Evolutionary conservation across 2,113 vertebrate genomes (phyloP).

Genomic region (Peucedramus taeniatus): DNA sequence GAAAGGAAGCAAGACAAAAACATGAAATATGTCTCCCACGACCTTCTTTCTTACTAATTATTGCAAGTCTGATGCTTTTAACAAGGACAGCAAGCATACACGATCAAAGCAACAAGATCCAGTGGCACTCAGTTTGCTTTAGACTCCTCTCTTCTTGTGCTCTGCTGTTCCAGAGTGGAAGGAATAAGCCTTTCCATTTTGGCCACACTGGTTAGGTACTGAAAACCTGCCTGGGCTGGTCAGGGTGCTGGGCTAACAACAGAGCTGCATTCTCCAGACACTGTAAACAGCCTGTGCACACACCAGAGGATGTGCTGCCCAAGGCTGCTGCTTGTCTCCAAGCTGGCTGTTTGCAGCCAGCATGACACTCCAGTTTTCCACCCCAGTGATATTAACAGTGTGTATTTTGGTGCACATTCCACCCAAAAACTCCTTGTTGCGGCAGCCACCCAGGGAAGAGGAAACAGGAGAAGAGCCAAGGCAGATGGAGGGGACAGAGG

Average conservation of each 20-base stretch:
- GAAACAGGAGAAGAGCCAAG: background rate
- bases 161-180: background rate
- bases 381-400: background rate
- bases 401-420: constrained; percentile 8
- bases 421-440: background rate
- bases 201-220: background rate
- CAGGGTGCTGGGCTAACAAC: background rate
- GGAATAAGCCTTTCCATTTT: background rate
- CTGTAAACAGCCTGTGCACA: background rate
- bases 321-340: background rate
- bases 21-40: background rate
- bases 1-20: constrained; percentile 16
- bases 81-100: background rate
- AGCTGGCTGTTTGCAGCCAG: background rate
- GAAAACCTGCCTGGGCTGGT: background rate
- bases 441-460: background rate
- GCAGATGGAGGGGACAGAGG: background rate
- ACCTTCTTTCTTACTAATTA: background rate
- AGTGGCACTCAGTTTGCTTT: background rate
- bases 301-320: background rate
- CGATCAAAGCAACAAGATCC: background rate
- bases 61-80: background rate
- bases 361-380: constrained; percentile 18
- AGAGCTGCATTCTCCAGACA: background rate
- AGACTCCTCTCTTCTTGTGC: background rate